phyloP scores from a whole-genome alignment of 2,113 vertebrate species.

The Plectropomus leopardus region DNA sequence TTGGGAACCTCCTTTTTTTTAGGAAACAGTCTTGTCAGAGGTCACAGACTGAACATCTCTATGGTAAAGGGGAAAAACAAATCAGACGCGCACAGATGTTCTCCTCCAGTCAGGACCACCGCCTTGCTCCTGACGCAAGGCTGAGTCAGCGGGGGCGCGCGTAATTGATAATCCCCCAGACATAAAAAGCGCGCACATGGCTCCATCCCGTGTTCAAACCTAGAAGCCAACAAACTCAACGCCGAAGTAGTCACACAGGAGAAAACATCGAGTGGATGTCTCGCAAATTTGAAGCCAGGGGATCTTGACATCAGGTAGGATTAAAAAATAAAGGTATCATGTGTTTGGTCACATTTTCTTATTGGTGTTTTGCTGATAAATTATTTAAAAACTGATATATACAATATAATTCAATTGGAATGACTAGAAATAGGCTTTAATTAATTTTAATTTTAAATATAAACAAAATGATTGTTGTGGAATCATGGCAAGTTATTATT shows the following conservation, averaged over 20 bases:
- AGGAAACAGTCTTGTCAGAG: background rate
- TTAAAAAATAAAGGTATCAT: background rate
- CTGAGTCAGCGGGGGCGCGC: conserved; percentile 69
- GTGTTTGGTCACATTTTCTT: conserved; percentile 11
- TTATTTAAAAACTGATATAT: background rate
- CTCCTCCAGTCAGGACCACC: conserved; percentile 39
- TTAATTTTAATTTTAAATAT: too few relatives aligned
- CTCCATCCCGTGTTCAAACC: conserved; percentile 17
- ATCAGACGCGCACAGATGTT: background rate
- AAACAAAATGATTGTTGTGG: background rate
- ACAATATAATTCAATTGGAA: background rate
- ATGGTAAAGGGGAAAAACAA: conserved; percentile 40
- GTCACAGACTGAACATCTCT: conserved; percentile 3
- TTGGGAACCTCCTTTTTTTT: background rate
- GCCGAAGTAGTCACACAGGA: conserved; percentile 16
- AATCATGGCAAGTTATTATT: background rate
- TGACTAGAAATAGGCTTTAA: background rate
- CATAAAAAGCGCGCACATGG: conserved; percentile 44
- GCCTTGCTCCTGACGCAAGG: conserved; percentile 70
- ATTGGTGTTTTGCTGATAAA: background rate
- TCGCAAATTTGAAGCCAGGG: conserved; percentile 10
- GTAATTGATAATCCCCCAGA: conserved; percentile 15
- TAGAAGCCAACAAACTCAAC: conserved; percentile 21
- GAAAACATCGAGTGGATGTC: conserved; percentile 34
- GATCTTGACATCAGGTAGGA: conserved; percentile 60